Conservation (phyloP, 2,797 vertebrate genomes). For the Onychomys torridus region DNA sequence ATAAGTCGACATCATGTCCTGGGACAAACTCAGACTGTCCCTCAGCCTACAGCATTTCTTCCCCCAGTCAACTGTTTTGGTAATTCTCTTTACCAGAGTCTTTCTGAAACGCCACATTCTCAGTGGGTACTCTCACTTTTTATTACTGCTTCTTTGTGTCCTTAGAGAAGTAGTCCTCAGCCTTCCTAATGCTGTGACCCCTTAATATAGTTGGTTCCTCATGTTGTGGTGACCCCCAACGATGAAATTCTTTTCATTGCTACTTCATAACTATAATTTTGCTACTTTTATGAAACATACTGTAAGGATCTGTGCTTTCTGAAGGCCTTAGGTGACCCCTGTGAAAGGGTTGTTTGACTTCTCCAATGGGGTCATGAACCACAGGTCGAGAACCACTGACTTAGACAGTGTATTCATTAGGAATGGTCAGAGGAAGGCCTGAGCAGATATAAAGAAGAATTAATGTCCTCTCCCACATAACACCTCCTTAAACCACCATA, state of each 20-base stretch:
- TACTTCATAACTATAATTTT: not conserved
- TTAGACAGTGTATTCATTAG: not conserved
- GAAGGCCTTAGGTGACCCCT: not conserved
- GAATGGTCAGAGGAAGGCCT: not conserved
- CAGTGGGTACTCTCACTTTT: not conserved
- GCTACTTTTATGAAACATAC: not conserved
- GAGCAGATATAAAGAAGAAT: not conserved
- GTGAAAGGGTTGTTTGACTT: not conserved
- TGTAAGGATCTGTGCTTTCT: not conserved
- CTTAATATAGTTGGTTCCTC: not conserved
- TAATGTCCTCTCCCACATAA: not conserved
- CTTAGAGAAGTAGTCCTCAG: not conserved
- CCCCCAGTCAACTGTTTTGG: not conserved
- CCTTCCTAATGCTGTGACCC: not conserved
- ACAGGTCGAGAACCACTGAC: not conserved
- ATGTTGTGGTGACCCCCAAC: not conserved
- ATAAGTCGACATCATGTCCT: not conserved
- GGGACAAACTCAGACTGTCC: not conserved
- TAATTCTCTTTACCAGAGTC: not conserved
- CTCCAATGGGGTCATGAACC: not conserved
- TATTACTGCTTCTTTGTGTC: not conserved
- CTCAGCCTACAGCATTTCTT: not conserved
- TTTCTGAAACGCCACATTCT: not conserved
- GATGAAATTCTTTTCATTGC: not conserved
- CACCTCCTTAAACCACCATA: not conserved